A percentile compares a stretch with the other conserved stretches of the same genome.
These are phyloP conservation scores for Ahaetulla prasina DNA, from an alignment of 2,113 vertebrate genomes.

Conservation along the genomic window DNA sequence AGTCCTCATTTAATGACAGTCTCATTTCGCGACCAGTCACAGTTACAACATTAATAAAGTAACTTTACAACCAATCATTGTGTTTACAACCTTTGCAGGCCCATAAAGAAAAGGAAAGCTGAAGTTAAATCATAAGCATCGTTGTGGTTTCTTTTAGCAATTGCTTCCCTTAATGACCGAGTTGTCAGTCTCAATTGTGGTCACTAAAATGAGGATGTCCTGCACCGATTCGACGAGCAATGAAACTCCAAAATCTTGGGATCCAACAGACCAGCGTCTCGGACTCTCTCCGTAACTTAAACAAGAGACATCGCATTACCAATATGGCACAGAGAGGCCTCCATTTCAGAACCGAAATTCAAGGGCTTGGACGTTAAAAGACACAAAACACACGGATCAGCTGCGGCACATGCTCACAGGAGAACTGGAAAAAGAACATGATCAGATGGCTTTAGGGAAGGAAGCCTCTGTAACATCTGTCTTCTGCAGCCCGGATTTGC, in stretches of 20 bases:
- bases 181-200: background rate
- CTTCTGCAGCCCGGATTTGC: conserved; percentile 43
- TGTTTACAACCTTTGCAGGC: background rate
- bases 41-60: no score
- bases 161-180: background rate
- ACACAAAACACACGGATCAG: rapidly evolving
- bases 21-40: no score
- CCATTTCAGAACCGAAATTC: background rate
- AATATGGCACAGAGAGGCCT: background rate
- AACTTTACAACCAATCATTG: background rate
- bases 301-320: background rate
- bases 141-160: background rate
- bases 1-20: no score
- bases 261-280: background rate
- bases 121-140: background rate
- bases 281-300: background rate
- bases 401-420: background rate
- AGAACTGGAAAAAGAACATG: conserved; percentile 42
- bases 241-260: background rate
- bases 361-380: background rate
- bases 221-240: background rate
- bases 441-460: conserved; percentile 57
- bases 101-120: background rate
- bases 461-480: conserved; percentile 43
- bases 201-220: background rate